These are phyloP conservation scores for Latrodectus hesperus DNA, from an alignment of 2,888 invertebrate genomes.

Conservation along the genomic window DNA sequence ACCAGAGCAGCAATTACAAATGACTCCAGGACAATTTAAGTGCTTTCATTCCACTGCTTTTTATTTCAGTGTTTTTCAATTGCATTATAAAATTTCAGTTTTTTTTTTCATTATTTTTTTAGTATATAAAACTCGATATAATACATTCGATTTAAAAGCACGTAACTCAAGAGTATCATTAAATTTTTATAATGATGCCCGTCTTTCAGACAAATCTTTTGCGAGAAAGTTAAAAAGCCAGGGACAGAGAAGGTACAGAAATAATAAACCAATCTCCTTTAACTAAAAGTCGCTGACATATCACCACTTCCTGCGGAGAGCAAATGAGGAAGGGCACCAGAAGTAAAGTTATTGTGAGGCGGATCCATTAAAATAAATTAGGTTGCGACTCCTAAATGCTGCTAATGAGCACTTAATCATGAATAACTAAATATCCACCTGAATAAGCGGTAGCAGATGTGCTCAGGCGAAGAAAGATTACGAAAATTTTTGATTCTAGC, in stretches of 20 bases:
- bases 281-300: constrained; percentile 38
- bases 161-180: constrained; percentile 43
- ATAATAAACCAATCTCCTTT: constrained; percentile 17
- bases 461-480: too few relatives aligned
- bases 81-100: constrained; percentile 4
- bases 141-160: not conserved
- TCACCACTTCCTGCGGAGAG: constrained; percentile 47
- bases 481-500: too few relatives aligned
- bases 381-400: constrained; percentile 7
- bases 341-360: constrained; percentile 40
- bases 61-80: constrained; percentile 20
- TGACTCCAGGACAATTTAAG: too few relatives aligned
- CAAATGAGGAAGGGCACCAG: constrained; percentile 30
- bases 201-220: constrained; percentile 13
- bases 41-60: too few relatives aligned
- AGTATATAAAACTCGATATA: too few relatives aligned
- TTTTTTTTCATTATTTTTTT: too few relatives aligned
- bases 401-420: constrained; percentile 59
- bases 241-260: constrained; percentile 6
- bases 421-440: constrained; percentile 25
- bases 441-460: too few relatives aligned
- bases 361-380: constrained; percentile 65
- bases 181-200: constrained; percentile 53
- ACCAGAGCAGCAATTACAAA: too few relatives aligned
- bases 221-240: constrained; percentile 17